phyloP scores from a whole-genome alignment of 2,888 invertebrate species.

The Mamestra brassicae region DNA sequence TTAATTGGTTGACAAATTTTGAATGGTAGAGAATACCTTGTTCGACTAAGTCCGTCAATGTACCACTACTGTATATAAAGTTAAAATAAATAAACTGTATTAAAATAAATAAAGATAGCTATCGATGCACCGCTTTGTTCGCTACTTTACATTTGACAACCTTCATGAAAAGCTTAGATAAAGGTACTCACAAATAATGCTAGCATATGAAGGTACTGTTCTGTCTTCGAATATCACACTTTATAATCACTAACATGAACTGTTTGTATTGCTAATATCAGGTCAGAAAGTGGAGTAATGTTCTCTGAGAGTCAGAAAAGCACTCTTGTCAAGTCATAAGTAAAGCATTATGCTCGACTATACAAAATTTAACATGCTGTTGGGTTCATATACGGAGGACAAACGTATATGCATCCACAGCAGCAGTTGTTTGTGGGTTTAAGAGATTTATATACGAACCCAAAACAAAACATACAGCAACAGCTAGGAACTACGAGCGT shows the following conservation, averaged over 20 bases:
- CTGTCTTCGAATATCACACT: not conserved
- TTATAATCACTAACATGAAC: not conserved
- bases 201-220: not conserved
- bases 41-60: too few species aligned
- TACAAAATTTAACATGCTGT: not conserved
- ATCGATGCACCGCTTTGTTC: not conserved
- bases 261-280: not conserved
- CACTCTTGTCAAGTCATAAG: not conserved
- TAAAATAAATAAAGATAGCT: not conserved
- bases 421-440: conserved; percentile 13
- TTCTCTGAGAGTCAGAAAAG: not conserved
- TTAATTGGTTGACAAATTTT: not conserved
- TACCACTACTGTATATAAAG: too few species aligned
- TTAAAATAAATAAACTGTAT: too few species aligned
- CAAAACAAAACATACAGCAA: conserved; percentile 30
- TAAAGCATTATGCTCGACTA: not conserved
- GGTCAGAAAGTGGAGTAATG: not conserved
- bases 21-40: too few species aligned
- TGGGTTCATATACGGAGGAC: conserved; percentile 4
- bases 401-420: conserved; percentile 2
- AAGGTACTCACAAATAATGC: too few species aligned
- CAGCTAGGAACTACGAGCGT: conserved; percentile 36
- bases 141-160: not conserved
- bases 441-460: conserved; percentile 31
- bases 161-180: too few species aligned